A percentile compares a stretch with the other conserved stretches of the same genome.
Conservation (phyloP, 2,797 vertebrate species). For the Cirrhinus molitorella region DNA sequence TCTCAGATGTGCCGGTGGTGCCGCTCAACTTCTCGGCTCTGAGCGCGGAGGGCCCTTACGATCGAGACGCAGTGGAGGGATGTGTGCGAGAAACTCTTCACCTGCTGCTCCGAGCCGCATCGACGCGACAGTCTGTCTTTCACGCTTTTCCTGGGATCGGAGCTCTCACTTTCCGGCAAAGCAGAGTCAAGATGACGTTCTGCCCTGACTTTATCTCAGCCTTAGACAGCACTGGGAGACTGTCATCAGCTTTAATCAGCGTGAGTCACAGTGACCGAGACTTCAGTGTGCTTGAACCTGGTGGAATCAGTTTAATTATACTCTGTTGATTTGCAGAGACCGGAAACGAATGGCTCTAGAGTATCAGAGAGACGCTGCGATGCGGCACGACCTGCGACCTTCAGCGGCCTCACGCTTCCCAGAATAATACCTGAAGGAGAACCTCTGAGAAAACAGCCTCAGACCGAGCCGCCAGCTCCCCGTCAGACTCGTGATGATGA, state of each 20-base stretch:
- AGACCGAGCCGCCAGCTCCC: background rate
- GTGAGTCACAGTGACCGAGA: slow-evolving; percentile 69
- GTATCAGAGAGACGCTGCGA: slow-evolving; percentile 65
- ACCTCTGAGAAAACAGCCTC: slow-evolving; percentile 36
- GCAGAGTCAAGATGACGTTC: slow-evolving; percentile 87
- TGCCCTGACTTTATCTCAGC: slow-evolving; percentile 79
- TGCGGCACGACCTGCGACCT: slow-evolving; percentile 39
- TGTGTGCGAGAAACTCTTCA: slow-evolving; percentile 81
- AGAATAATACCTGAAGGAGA: slow-evolving; percentile 66
- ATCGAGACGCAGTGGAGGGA: slow-evolving; percentile 78
- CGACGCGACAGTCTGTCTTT: slow-evolving; percentile 70
- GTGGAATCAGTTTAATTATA: background rate
- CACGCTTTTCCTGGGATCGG: slow-evolving; percentile 82
- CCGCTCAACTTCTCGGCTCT: slow-evolving; percentile 82
- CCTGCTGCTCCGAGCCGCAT: slow-evolving; percentile 76
- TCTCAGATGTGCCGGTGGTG: slow-evolving; percentile 80
- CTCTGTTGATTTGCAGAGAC: slow-evolving; percentile 71
- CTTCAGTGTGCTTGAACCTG: slow-evolving; percentile 30
- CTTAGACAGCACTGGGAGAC: slow-evolving; percentile 75
- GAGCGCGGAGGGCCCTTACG: slow-evolving; percentile 75
- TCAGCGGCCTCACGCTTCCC: slow-evolving; percentile 70
- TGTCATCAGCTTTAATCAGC: slow-evolving; percentile 74
- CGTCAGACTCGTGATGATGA: slow-evolving; percentile 33
- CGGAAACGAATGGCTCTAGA: slow-evolving; percentile 76
- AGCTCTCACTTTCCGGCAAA: slow-evolving; percentile 75